phyloP scores from a whole-genome alignment of 2,888 invertebrate species.

The Alviniconcha strummeri region DNA sequence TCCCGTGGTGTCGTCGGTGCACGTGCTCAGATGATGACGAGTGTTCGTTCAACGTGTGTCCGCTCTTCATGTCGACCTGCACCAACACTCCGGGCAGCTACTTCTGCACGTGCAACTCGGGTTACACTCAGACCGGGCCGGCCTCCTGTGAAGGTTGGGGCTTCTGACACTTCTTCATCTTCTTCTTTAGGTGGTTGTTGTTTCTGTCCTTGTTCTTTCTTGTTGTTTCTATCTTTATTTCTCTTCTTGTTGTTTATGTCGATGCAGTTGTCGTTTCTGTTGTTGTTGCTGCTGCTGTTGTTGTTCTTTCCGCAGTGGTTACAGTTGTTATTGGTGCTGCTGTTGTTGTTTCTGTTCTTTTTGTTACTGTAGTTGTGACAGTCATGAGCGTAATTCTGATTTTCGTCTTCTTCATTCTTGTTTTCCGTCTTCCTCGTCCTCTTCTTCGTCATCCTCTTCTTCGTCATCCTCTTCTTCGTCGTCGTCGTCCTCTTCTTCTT shows the following conservation, averaged over 20 bases:
- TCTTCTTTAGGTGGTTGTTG: not conserved
- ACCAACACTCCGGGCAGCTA: conserved; percentile 60
- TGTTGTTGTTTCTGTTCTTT: no score
- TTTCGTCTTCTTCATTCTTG: not conserved
- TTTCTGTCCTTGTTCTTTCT: not conserved
- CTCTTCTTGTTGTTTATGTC: no score
- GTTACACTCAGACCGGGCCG: conserved; percentile 52
- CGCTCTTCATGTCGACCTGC: conserved; percentile 57
- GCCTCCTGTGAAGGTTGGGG: conserved; percentile 54
- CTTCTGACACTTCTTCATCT: not conserved
- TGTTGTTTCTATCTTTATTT: not conserved
- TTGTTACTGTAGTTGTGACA: no score
- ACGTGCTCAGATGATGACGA: conserved; percentile 36
- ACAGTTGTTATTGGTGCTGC: no score
- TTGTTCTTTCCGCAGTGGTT: no score
- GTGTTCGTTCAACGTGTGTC: conserved; percentile 33
- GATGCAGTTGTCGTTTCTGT: no score
- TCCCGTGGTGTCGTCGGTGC: no score
- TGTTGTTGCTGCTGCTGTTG: no score
- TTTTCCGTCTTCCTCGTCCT: not conserved
- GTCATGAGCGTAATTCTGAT: not conserved
- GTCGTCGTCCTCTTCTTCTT: no score
- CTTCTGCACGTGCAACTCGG: conserved; percentile 61
- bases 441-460: no score
- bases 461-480: no score